Evolutionary conservation across 2,113 vertebrate genomes (phyloP), one percentile per base, ranked within the genome.

Genomic region (Leptosomus discolor): DNA sequence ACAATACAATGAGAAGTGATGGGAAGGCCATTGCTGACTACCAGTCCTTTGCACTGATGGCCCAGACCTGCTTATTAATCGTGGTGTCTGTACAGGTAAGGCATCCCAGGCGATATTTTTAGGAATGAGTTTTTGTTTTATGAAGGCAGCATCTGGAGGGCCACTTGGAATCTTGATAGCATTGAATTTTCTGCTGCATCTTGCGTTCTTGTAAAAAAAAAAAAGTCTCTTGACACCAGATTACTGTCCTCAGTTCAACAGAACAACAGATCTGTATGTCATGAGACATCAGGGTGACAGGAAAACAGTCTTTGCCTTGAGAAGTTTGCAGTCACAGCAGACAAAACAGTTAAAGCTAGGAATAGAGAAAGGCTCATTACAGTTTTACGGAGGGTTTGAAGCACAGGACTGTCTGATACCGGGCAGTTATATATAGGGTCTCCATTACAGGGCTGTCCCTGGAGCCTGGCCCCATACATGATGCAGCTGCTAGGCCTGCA

Each of bases 11-110:
- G 57, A 97, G 98, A 48, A 98, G 98, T 12, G 99, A 99, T 15
- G 99, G 99, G 73, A 99, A 98, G 87, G 98, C 99, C 63, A 97
- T 99, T 29, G 98, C 99, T 1, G 99, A 99, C 98, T 99, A 99
- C 97, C 99, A 99, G 97, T 99, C 99, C 51, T 99, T 99, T 30
- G 99, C 99, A 37, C 74, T 99, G 68, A 90, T 99, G 91, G 98
- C 98, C 3, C 99, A 99, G 97, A 99, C 99, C 22, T 99, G 99
- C 91, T 98, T 99, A 87, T 97, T 99, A 58, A 94, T 99, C 1
- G 98, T 99, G 23, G 98, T 99, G 69, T 99, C 97, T 54, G 85
- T 98, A 43, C 99, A 99, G 98, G 99, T 99, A 88, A 97, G 95
- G 26, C 12, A 89, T 48, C 6, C 18, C 10, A 48, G 26, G 8